Conservation (phyloP, 2,113 vertebrate species). For the Capricornis sumatraensis region DNA sequence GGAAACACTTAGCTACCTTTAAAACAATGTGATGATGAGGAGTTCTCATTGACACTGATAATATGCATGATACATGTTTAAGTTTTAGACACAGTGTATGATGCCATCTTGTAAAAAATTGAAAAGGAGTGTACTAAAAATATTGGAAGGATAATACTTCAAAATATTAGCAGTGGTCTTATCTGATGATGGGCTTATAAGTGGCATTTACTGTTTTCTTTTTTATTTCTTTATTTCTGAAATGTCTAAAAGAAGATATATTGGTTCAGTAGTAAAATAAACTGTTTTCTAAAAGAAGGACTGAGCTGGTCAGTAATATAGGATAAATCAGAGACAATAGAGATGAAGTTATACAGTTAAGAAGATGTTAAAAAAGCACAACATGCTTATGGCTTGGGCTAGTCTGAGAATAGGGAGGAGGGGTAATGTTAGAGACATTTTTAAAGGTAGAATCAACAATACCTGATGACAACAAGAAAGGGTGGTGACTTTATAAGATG, state of each 20-base stretch:
- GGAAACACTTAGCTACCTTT: background rate
- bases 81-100: slow-evolving; percentile 15
- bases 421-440: background rate
- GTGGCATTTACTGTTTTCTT: background rate
- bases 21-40: background rate
- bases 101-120: background rate
- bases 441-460: background rate
- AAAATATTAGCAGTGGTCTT: background rate
- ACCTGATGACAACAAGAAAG: background rate
- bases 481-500: background rate
- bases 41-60: background rate
- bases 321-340: background rate
- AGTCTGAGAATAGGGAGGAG: background rate
- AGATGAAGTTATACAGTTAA: background rate
- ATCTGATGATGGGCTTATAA: background rate
- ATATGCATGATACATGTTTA: background rate
- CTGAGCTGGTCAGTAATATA: background rate
- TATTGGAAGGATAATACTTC: background rate
- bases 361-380: background rate
- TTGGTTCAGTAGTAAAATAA: background rate
- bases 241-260: slow-evolving; percentile 6
- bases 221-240: slow-evolving; percentile 3
- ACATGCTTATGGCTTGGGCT: background rate
- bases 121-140: background rate
- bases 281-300: background rate